Conservation (phyloP, 2,888 invertebrate species). For the Nomada fabriciana region DNA sequence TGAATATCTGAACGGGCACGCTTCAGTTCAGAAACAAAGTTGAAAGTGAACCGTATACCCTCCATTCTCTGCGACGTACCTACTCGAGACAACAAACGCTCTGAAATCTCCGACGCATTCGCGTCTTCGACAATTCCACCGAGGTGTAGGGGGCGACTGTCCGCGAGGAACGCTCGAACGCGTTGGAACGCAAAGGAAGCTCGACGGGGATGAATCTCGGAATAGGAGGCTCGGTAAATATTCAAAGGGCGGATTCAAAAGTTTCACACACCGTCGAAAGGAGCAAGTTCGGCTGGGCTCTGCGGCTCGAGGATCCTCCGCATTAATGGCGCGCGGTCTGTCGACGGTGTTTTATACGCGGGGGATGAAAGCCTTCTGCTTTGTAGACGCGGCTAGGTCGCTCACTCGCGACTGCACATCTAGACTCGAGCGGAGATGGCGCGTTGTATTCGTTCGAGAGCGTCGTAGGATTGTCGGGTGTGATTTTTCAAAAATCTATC, state of each 20-base stretch:
- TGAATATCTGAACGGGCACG: not conserved
- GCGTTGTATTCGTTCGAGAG: slow-evolving; percentile 30
- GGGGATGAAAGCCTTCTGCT: slow-evolving; percentile 30
- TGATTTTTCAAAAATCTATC: slow-evolving; percentile 34
- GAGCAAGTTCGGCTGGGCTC: slow-evolving; percentile 26
- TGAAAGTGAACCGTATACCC: not conserved
- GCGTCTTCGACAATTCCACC: not conserved
- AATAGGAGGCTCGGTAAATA: slow-evolving; percentile 59
- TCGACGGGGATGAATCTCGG: slow-evolving; percentile 48
- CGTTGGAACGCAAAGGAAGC: not conserved
- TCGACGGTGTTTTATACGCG: slow-evolving; percentile 48
- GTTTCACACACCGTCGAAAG: slow-evolving; percentile 48
- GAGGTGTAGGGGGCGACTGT: not conserved
- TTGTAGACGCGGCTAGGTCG: slow-evolving; percentile 20
- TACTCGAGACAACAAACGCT: not conserved
- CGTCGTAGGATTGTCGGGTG: not conserved
- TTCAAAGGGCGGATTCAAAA: slow-evolving; percentile 67
- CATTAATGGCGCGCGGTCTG: slow-evolving; percentile 56
- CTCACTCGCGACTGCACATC: slow-evolving; percentile 9
- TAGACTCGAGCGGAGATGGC: not conserved
- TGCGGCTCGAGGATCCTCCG: slow-evolving; percentile 53
- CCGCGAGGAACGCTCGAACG: not conserved
- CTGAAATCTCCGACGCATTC: not conserved
- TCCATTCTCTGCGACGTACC: too few relatives aligned
- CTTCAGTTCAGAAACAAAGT: not conserved